Conservation (phyloP, 1,140 invertebrate species). For the Drosophila parvula region DNA sequence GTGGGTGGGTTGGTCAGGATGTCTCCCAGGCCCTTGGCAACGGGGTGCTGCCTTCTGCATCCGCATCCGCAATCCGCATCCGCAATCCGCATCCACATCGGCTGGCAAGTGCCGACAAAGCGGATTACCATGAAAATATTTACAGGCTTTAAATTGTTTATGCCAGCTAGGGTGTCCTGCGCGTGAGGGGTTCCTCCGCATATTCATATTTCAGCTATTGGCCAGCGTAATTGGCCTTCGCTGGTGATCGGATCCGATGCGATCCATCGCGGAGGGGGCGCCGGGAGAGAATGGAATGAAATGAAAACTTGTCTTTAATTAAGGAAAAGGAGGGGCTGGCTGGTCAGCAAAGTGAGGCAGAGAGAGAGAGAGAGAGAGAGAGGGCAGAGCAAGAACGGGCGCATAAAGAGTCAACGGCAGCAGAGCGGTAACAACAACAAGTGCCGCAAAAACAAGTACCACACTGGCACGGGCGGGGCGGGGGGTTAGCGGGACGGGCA, state of each 20-base stretch:
- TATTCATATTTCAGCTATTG: slow-evolving; percentile 33
- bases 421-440: slow-evolving; percentile 41
- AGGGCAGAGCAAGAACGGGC: slow-evolving; percentile 20
- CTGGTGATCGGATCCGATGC: slow-evolving; percentile 2
- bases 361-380: too few relatives aligned
- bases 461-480: slow-evolving; percentile 27
- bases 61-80: slow-evolving; percentile 2
- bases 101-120: slow-evolving; percentile 59
- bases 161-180: slow-evolving; percentile 30
- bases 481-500: slow-evolving; percentile 3
- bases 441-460: slow-evolving; percentile 53
- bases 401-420: slow-evolving; percentile 55
- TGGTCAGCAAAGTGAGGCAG: slow-evolving; percentile 15
- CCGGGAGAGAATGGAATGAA: slow-evolving; percentile 68
- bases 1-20: slow-evolving; percentile 6
- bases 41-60: background rate
- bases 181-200: slow-evolving; percentile 35
- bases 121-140: slow-evolving; percentile 77
- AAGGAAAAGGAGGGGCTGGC: slow-evolving; percentile 65
- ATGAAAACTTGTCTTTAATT: slow-evolving; percentile 81
- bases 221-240: slow-evolving; percentile 15
- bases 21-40: slow-evolving; percentile 2
- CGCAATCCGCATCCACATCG: slow-evolving; percentile 4
- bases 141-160: slow-evolving; percentile 65
- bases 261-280: background rate